Evolutionary conservation across 2,888 invertebrate genomes (phyloP).

Genomic region (Polyommatus iphigenia): DNA sequence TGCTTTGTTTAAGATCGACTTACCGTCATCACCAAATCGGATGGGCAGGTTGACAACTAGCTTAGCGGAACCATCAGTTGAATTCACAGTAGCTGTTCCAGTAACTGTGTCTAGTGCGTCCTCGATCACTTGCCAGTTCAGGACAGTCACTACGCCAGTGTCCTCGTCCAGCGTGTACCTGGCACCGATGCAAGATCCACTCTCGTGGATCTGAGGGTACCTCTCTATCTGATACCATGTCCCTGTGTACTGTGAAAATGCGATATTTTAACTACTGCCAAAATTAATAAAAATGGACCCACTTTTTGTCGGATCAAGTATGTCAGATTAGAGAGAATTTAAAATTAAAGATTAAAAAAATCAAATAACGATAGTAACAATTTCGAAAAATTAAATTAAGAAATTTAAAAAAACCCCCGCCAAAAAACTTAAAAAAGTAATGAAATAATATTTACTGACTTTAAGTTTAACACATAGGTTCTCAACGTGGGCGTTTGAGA

Average conservation of each 20-base stretch:
- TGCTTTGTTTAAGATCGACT: constrained; percentile 37
- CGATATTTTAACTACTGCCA: not conserved
- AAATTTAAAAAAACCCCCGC: no score
- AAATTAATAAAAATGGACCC: no score
- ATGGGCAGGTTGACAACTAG: constrained; percentile 53
- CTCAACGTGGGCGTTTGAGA: no score
- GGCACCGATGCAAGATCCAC: constrained; percentile 57
- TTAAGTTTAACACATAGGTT: no score
- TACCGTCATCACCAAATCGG: constrained; percentile 50
- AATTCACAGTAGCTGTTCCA: constrained; percentile 54
- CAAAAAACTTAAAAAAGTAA: no score
- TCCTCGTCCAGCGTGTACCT: constrained; percentile 50
- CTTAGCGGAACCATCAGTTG: constrained; percentile 54
- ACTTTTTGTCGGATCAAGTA: no score
- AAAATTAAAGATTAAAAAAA: no score
- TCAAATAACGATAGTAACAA: no score
- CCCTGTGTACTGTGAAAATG: constrained; percentile 57
- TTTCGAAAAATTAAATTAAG: no score
- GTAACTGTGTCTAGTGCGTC: constrained; percentile 51
- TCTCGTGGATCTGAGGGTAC: constrained; percentile 56
- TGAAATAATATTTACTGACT: no score
- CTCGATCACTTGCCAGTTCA: constrained; percentile 63
- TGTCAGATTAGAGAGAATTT: no score
- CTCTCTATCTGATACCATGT: constrained; percentile 67
- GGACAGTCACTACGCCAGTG: constrained; percentile 51